Conservation (phyloP, 2,888 invertebrate genomes). For the Conistra vaccinii region DNA sequence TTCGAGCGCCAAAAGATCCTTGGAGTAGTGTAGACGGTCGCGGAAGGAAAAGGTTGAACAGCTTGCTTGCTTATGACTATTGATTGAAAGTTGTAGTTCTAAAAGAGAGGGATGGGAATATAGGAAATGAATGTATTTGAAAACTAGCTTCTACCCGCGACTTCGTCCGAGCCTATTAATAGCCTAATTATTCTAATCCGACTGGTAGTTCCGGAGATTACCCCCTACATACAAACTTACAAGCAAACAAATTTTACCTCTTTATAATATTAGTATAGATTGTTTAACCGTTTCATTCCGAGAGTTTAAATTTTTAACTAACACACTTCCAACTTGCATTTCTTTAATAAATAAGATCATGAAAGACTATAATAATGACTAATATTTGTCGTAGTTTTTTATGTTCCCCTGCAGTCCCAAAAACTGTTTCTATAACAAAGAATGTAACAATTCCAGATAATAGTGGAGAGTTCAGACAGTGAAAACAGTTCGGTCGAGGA, state of each 20-base stretch:
- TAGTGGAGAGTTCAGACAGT: slow-evolving; percentile 93
- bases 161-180: too few relatives aligned
- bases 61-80: not conserved
- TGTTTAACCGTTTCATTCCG: not conserved
- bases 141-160: too few relatives aligned
- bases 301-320: not conserved
- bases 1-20: not conserved
- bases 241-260: too few relatives aligned
- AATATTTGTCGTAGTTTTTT: not conserved
- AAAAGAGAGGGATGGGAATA: not conserved
- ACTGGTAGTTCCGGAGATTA: too few relatives aligned
- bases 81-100: not conserved
- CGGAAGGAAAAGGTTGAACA: not conserved
- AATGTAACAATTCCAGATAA: slow-evolving; percentile 83
- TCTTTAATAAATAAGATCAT: not conserved
- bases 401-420: too few relatives aligned
- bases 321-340: not conserved
- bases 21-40: not conserved
- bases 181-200: too few relatives aligned
- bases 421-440: not conserved
- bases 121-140: not conserved
- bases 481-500: slow-evolving; percentile 95
- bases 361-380: not conserved
- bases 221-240: too few relatives aligned
- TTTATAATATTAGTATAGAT: too few relatives aligned